Conservation (phyloP, 2,113 vertebrate species). For the Brachirus orientalis region DNA sequence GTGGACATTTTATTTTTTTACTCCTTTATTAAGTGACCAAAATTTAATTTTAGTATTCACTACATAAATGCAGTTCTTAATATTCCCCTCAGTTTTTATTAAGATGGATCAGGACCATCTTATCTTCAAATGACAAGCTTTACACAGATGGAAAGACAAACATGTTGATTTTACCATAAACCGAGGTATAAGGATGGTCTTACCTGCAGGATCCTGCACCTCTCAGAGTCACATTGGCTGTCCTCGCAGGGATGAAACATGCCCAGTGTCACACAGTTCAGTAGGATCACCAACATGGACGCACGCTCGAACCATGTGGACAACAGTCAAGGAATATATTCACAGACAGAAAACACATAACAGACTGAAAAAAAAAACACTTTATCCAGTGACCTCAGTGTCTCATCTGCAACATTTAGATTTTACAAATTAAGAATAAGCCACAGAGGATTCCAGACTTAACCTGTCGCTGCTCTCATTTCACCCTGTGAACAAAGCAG, state of each 20-base stretch:
- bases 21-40: too few species aligned
- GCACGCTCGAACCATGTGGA: conserved; percentile 96
- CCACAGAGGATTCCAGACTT: not conserved
- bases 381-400: conserved; percentile 54
- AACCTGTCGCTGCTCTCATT: too few species aligned
- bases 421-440: conserved; percentile 16
- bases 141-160: too few species aligned
- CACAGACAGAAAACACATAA: not conserved
- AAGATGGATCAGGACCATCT: too few species aligned
- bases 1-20: too few species aligned
- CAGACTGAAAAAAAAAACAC: not conserved
- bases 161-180: too few species aligned
- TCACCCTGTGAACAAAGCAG: too few species aligned
- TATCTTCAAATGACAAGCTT: not conserved
- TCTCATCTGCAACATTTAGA: not conserved
- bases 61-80: too few species aligned
- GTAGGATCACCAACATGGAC: conserved; percentile 98
- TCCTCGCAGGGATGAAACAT: conserved; percentile 99
- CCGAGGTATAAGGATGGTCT: conserved; percentile 7
- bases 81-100: too few species aligned
- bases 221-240: conserved; percentile 89
- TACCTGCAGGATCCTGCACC: conserved; percentile 97
- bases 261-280: conserved; percentile 98
- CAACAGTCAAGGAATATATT: conserved; percentile 85
- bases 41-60: too few species aligned